A percentile compares a stretch with the other conserved stretches of the same genome.
Conservation (phyloP, 2,797 vertebrate genomes). For the Cynopterus sphinx region DNA sequence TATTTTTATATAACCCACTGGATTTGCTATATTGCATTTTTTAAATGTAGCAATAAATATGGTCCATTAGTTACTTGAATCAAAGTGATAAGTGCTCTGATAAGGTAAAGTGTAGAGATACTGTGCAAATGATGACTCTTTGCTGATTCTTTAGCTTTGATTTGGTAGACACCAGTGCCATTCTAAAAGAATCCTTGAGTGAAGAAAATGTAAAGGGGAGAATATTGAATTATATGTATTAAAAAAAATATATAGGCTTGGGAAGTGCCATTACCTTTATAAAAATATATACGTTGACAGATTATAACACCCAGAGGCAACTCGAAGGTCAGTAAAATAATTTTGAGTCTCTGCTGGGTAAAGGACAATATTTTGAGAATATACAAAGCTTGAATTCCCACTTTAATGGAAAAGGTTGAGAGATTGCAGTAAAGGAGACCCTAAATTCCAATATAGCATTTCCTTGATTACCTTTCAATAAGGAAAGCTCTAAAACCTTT, state of each 20-base stretch:
- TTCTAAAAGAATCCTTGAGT: not conserved
- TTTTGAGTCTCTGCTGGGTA: not conserved
- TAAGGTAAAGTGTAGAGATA: not conserved
- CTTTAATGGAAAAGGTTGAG: conserved; percentile 17
- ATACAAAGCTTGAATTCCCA: conserved; percentile 24
- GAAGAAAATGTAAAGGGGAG: not conserved
- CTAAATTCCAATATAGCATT: not conserved
- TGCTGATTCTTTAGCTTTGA: not conserved
- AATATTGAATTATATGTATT: conserved; percentile 29
- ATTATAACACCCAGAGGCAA: not conserved
- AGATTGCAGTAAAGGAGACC: not conserved
- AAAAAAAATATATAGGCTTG: not conserved
- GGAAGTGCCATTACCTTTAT: not conserved
- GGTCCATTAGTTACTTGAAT: conserved; percentile 18
- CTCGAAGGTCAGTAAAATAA: conserved; percentile 1
- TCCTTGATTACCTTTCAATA: conserved; percentile 6
- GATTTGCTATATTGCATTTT: conserved; percentile 11
- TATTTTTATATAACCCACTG: not conserved
- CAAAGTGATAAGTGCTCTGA: not conserved
- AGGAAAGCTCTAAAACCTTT: conserved; percentile 27
- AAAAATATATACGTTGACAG: not conserved
- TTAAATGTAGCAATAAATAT: conserved; percentile 1
- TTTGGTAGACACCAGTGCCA: conserved; percentile 18
- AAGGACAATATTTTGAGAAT: conserved; percentile 33
- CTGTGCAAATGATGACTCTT: not conserved